Conservation (phyloP, 2,113 vertebrate genomes). For the Ctenomys sociabilis region DNA sequence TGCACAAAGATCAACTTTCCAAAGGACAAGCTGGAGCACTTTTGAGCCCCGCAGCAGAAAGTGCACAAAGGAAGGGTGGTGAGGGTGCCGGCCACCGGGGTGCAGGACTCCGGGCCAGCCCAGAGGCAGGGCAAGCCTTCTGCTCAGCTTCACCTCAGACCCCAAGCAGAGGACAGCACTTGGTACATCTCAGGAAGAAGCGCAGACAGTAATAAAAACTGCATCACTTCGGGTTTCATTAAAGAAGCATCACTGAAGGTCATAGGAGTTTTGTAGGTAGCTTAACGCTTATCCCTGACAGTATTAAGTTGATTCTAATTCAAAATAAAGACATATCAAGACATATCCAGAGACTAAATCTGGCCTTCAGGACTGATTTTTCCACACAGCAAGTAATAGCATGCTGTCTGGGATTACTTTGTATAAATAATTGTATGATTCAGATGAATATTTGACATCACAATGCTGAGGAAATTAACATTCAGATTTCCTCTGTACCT, state of each 20-base stretch:
- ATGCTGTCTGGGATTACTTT: not conserved
- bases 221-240: not conserved
- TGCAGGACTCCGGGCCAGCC: not conserved
- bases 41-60: not conserved
- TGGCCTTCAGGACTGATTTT: not conserved
- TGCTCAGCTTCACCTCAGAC: not conserved
- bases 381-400: not conserved
- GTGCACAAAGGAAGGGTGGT: not conserved
- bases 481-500: not conserved
- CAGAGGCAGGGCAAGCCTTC: not conserved
- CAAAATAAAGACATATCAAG: constrained; percentile 17
- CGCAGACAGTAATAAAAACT: not conserved
- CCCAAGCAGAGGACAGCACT: not conserved
- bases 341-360: not conserved
- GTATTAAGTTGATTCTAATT: not conserved
- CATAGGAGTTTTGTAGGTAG: not conserved
- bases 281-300: not conserved
- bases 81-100: not conserved
- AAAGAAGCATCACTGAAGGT: not conserved
- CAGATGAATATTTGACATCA: not conserved
- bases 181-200: not conserved
- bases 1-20: not conserved
- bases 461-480: not conserved
- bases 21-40: not conserved
- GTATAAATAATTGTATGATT: not conserved